Evolutionary conservation across 2,888 invertebrate species (phyloP).

Genomic region (Seira musarum): DNA sequence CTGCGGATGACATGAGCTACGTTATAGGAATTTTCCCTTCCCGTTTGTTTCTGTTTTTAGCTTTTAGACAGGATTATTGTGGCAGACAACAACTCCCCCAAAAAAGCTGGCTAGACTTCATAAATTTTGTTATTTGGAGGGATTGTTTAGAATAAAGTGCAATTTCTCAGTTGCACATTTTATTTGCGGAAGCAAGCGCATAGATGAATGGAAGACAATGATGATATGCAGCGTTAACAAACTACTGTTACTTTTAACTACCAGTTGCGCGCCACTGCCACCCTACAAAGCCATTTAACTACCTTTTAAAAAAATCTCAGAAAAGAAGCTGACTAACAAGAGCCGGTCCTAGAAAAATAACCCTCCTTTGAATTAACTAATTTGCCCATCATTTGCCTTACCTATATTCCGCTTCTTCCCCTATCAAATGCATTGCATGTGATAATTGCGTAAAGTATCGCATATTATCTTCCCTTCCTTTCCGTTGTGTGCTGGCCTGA

Average conservation of each 20-base stretch:
- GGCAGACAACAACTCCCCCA: too few relatives aligned
- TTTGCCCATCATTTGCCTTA: not conserved
- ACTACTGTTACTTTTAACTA: not conserved
- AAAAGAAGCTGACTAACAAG: not conserved
- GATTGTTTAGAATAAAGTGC: not conserved
- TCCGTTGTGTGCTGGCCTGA: not conserved
- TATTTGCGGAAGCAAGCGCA: not conserved
- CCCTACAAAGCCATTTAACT: not conserved
- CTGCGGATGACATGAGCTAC: too few relatives aligned
- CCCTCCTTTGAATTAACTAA: not conserved
- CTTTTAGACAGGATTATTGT: too few relatives aligned
- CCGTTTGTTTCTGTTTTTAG: too few relatives aligned
- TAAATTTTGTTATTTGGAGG: too few relatives aligned
- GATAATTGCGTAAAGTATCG: constrained; percentile 2
- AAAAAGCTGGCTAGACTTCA: too few relatives aligned
- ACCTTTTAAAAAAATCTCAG: not conserved
- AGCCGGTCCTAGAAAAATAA: not conserved
- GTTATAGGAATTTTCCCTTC: too few relatives aligned
- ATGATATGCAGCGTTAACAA: constrained; percentile 10
- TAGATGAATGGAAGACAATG: not conserved
- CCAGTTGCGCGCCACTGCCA: not conserved
- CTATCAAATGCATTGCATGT: not conserved
- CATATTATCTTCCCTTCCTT: not conserved
- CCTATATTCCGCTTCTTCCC: not conserved
- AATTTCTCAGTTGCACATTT: not conserved